These are phyloP conservation scores for Cepphus grylle DNA, from an alignment of 2,113 vertebrate species.

Conservation along the genomic window DNA sequence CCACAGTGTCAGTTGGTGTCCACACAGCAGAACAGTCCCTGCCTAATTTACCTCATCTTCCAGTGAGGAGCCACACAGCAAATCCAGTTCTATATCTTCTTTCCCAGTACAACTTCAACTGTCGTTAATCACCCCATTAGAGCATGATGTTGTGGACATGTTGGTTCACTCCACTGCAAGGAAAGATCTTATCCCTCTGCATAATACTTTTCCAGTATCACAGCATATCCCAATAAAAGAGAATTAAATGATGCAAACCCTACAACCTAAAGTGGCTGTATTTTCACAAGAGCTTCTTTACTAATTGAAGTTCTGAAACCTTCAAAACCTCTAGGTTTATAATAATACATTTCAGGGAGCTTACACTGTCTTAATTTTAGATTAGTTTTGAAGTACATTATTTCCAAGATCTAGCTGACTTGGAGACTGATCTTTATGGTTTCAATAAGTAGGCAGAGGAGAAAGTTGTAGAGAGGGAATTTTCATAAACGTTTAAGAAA, in stretches of 20 bases:
- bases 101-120: not conserved
- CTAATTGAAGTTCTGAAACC: not conserved
- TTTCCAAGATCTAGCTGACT: not conserved
- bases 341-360: not conserved
- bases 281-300: not conserved
- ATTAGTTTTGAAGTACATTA: not conserved
- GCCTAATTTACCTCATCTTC: not conserved
- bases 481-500: not conserved
- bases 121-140: not conserved
- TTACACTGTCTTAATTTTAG: not conserved
- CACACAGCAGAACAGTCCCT: not conserved
- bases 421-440: not conserved
- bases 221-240: not conserved
- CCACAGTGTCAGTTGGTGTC: fast-evolving
- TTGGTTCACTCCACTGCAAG: not conserved
- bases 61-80: not conserved
- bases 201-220: not conserved
- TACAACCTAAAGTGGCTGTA: fast-evolving
- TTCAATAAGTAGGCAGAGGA: not conserved
- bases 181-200: not conserved
- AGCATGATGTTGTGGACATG: fast-evolving
- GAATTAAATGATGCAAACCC: not conserved
- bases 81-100: not conserved
- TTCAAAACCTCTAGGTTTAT: fast-evolving
- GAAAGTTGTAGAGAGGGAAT: not conserved